A percentile compares a stretch with the other conserved stretches of the same genome.
phyloP scores from a whole-genome alignment of 1,140 invertebrate genomes.

The Drosophila repleta region DNA sequence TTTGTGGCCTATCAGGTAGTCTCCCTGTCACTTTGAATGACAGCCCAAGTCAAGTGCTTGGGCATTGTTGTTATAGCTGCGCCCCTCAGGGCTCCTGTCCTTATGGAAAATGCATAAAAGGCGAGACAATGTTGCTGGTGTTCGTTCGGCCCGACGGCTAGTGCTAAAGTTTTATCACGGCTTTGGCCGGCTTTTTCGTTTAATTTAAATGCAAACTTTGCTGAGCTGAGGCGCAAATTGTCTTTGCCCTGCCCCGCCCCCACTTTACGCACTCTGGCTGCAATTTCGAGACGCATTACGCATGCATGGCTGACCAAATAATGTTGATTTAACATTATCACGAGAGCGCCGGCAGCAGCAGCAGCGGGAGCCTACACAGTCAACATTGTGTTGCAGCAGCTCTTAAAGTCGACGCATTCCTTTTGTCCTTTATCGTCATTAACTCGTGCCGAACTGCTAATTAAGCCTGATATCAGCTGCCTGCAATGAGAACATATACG shows the following conservation, averaged over 20 bases:
- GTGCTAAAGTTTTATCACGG: slow-evolving; percentile 74
- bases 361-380: slow-evolving; percentile 43
- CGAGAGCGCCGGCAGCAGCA: slow-evolving; percentile 43
- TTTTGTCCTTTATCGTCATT: neutral
- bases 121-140: slow-evolving; percentile 53
- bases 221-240: slow-evolving; percentile 57
- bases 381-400: slow-evolving; percentile 38
- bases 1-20: slow-evolving; percentile 55
- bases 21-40: slow-evolving; percentile 74
- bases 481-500: neutral
- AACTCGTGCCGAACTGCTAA: neutral
- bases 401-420: slow-evolving; percentile 1
- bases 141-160: slow-evolving; percentile 13
- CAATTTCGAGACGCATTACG: slow-evolving; percentile 81
- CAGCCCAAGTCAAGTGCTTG: slow-evolving; percentile 75
- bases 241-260: slow-evolving; percentile 42
- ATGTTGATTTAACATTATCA: slow-evolving; percentile 83
- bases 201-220: slow-evolving; percentile 80
- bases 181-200: slow-evolving; percentile 36
- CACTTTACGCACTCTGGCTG: slow-evolving; percentile 15
- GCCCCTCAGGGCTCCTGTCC: slow-evolving; percentile 36
- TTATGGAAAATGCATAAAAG: slow-evolving; percentile 78
- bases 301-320: slow-evolving; percentile 82
- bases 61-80: slow-evolving; percentile 57
- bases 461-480: neutral